Evolutionary conservation across 2,888 invertebrate species (phyloP).

Genomic region (Uloborus plumipes): DNA sequence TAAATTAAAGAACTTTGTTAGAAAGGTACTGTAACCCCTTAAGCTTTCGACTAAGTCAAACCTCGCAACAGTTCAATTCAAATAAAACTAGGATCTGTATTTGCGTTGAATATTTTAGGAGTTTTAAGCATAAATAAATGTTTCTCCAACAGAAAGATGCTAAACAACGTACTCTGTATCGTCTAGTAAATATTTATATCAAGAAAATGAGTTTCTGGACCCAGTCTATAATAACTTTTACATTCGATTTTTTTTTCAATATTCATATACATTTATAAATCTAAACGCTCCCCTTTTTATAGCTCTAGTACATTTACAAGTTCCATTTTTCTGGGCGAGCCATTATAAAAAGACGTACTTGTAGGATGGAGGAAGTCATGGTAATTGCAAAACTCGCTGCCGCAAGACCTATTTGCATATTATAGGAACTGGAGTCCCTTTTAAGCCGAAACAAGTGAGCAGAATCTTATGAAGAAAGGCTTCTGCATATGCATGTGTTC

Average conservation of each 20-base stretch:
- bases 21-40: too few relatives aligned
- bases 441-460: slow-evolving; percentile 34
- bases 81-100: too few relatives aligned
- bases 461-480: slow-evolving; percentile 12
- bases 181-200: slow-evolving; percentile 34
- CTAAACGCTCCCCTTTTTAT: slow-evolving; percentile 34
- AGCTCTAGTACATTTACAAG: slow-evolving; percentile 38
- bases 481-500: slow-evolving; percentile 55
- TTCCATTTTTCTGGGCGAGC: neutral
- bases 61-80: too few relatives aligned
- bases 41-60: too few relatives aligned
- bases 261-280: slow-evolving; percentile 27
- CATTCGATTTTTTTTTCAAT: slow-evolving; percentile 40
- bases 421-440: slow-evolving; percentile 36
- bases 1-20: too few relatives aligned
- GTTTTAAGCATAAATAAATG: too few relatives aligned
- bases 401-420: slow-evolving; percentile 47
- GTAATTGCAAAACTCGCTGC: slow-evolving; percentile 39
- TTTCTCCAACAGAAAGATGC: too few relatives aligned
- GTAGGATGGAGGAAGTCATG: neutral
- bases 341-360: neutral
- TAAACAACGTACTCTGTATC: neutral
- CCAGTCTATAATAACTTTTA: slow-evolving; percentile 33
- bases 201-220: slow-evolving; percentile 3
- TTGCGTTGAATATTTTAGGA: too few relatives aligned